Percentiles rank a stretch among this genome's conserved stretches.
Conservation (phyloP, 2,113 vertebrate species). For the Phalacrocorax pelagicus region DNA sequence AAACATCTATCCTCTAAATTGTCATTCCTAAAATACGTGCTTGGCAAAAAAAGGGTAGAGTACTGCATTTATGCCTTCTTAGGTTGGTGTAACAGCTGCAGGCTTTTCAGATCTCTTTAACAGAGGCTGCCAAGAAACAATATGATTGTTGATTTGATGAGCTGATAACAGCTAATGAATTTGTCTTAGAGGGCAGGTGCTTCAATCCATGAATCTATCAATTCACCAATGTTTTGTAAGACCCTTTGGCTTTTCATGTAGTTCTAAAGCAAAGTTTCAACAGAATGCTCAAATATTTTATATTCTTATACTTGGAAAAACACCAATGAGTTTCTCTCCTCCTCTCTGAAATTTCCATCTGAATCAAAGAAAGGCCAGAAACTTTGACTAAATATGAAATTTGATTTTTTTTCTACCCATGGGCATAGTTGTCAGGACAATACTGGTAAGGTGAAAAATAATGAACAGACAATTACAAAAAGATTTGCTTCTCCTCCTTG, state of each 20-base stretch:
- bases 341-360: neutral
- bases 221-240: neutral
- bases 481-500: neutral
- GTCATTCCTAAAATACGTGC: neutral
- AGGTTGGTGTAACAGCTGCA: neutral
- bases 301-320: neutral
- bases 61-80: neutral
- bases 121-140: neutral
- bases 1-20: neutral
- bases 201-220: neutral
- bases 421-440: neutral
- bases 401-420: neutral
- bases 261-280: neutral
- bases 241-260: neutral
- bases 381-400: neutral
- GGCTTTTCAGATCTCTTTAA: constrained; percentile 4
- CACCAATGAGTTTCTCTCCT: neutral
- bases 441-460: neutral
- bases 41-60: neutral
- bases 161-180: neutral
- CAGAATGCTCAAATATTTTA: neutral
- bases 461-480: neutral
- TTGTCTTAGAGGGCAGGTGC: neutral
- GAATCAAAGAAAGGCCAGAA: neutral
- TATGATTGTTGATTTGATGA: constrained; percentile 22